These are phyloP conservation scores for Mythimna vitellina DNA, from an alignment of 2,888 invertebrate genomes.

Conservation along the genomic window DNA sequence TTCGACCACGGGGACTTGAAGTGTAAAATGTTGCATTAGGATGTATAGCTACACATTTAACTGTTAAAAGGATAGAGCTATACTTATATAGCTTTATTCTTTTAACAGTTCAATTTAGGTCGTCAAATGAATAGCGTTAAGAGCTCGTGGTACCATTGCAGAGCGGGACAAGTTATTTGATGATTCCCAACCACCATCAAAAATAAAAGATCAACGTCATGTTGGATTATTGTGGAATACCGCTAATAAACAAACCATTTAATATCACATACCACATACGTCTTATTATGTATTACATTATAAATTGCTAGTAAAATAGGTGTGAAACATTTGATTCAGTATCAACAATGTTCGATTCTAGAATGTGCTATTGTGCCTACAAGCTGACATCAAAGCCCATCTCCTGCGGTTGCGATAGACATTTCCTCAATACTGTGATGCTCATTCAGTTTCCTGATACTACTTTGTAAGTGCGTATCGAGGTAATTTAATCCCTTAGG, in stretches of 20 bases:
- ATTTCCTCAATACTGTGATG: constrained; percentile 29
- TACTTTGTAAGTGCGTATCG: constrained; percentile 16
- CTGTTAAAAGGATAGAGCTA: too few relatives aligned
- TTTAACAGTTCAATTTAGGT: too few relatives aligned
- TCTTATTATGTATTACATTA: background rate
- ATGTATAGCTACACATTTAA: too few relatives aligned
- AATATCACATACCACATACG: background rate
- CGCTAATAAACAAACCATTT: background rate
- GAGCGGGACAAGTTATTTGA: too few relatives aligned
- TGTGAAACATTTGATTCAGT: background rate
- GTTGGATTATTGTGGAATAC: background rate
- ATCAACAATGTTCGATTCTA: constrained; percentile 2
- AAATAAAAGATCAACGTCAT: too few relatives aligned
- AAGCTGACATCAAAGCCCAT: constrained; percentile 17
- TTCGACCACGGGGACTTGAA: too few relatives aligned
- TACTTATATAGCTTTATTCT: too few relatives aligned
- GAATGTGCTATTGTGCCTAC: background rate
- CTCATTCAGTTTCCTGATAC: constrained; percentile 23
- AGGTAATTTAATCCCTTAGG: constrained; percentile 36
- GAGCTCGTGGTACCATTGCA: too few relatives aligned
- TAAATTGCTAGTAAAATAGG: background rate
- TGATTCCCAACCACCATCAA: too few relatives aligned
- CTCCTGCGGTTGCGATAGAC: constrained; percentile 9
- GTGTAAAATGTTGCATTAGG: too few relatives aligned
- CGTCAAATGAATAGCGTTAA: too few relatives aligned